Evolutionary conservation across 2,888 invertebrate genomes (phyloP).

Genomic region (Sycophila texana): DNA sequence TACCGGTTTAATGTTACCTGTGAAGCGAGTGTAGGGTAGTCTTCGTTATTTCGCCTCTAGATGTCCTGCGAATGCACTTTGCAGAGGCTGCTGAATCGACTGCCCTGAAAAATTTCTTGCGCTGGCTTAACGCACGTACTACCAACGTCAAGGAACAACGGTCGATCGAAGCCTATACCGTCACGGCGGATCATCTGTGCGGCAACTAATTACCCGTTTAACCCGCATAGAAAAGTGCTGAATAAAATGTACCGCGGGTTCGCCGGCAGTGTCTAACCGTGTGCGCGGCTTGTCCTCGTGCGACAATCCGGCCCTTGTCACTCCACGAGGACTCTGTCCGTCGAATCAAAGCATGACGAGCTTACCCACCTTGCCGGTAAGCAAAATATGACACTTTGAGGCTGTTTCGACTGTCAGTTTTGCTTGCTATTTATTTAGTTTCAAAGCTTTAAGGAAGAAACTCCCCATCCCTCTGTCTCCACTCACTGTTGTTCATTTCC

Average conservation of each 20-base stretch:
- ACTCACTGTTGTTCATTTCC: too few species aligned
- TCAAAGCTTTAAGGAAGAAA: not conserved
- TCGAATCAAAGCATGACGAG: slow-evolving; percentile 45
- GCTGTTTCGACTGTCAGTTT: not conserved
- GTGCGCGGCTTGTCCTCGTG: slow-evolving; percentile 31
- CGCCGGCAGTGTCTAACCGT: not conserved
- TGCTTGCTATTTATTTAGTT: slow-evolving; percentile 14
- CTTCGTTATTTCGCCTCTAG: not conserved
- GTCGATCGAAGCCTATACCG: slow-evolving; percentile 13
- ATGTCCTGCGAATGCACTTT: not conserved
- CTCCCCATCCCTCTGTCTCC: not conserved
- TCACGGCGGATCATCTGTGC: not conserved
- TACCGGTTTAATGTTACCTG: too few species aligned
- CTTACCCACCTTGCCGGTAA: slow-evolving; percentile 54
- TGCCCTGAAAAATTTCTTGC: slow-evolving; percentile 13
- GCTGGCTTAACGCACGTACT: slow-evolving; percentile 14
- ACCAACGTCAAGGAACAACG: slow-evolving; percentile 11
- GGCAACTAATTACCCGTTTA: not conserved
- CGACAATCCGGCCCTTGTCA: slow-evolving; percentile 18
- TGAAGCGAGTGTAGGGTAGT: not conserved
- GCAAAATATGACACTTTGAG: slow-evolving; percentile 34
- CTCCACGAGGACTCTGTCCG: slow-evolving; percentile 31
- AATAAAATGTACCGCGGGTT: not conserved
- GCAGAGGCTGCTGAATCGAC: not conserved
- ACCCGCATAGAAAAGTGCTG: not conserved